Evolutionary conservation across 2,888 invertebrate species (phyloP), one percentile per base, ranked within the genome.

Genomic region (Troides aeacus): DNA sequence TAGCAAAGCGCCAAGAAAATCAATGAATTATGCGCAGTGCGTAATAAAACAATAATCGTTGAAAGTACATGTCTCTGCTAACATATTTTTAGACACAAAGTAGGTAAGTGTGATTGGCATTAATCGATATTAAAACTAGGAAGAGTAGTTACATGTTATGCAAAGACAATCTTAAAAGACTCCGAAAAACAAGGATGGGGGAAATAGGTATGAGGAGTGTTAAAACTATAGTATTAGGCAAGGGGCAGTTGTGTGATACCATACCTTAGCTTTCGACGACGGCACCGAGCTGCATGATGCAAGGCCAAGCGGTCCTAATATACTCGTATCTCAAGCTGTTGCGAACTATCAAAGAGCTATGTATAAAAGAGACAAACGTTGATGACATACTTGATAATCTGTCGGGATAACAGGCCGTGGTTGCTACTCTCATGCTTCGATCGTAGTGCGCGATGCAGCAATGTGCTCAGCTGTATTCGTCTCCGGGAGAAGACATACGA

Each of bases 391-490:
- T 78, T 76, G 75, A 77, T 77, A 78, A 77, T 74, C 72, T 71
- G 72, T 66, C 73, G 74, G 79, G 79, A 83, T 79, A 81, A 76
- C 75, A 80, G 78, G 74, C 77, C 72, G 80, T 83, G 81, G 82
- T 88, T 87, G 87, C 89, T 90, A 91, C 84, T 85, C 82, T 86
- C 91, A 90, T 91, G 91, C 91, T 88, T 82, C 87, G 88, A 81
- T 81, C 88, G 87, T 84, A 82, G 91, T 90, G 90, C 86, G 85
- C 88, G 88, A 86, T 89, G 88, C 84, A 82, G 86, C 87, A 85
- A 77, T 77, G 89, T 89, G 90, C 83, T 85, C 87, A 84, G 87
- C 82, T 82, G 81, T 83, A 84, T 76, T 82, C 78, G 80, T 81
- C 83, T 75, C 76, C 76, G 81, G 81, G 85, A 87, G 87, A 88